Conservation (phyloP, 2,113 vertebrate genomes). For the Caracal caracal region DNA sequence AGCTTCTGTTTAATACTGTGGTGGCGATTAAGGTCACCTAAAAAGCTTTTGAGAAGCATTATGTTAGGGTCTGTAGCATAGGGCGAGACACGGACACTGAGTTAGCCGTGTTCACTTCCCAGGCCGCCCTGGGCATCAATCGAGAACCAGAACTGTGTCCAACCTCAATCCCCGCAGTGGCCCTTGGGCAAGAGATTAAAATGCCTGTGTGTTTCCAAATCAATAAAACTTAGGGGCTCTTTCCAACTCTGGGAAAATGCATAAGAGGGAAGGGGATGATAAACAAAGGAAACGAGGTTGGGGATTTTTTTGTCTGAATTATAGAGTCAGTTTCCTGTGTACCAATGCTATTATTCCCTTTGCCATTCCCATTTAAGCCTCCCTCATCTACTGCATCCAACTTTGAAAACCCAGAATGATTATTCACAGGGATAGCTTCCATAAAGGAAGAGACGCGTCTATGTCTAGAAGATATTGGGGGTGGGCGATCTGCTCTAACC, state of each 20-base stretch:
- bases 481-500: not conserved
- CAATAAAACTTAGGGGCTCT: not conserved
- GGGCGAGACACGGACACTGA: not conserved
- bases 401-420: not conserved
- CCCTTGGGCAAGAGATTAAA: not conserved
- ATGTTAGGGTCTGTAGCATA: slow-evolving; percentile 16
- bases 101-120: not conserved
- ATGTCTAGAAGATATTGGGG: not conserved
- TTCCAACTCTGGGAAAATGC: not conserved
- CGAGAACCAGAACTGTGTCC: not conserved
- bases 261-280: accelerated
- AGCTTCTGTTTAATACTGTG: not conserved
- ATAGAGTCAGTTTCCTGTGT: slow-evolving; percentile 19
- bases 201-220: not conserved
- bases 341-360: not conserved
- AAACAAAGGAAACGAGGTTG: not conserved
- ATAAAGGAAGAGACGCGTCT: not conserved
- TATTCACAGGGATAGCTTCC: not conserved
- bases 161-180: not conserved
- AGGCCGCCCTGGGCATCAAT: not conserved
- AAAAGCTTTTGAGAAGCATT: slow-evolving; percentile 48
- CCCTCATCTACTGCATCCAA: not conserved
- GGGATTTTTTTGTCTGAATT: not conserved
- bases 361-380: not conserved
- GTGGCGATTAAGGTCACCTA: not conserved